Evolutionary conservation across 1,140 invertebrate species (phyloP), one percentile per base, ranked within the genome.

Genomic region (Ericerus pela): DNA sequence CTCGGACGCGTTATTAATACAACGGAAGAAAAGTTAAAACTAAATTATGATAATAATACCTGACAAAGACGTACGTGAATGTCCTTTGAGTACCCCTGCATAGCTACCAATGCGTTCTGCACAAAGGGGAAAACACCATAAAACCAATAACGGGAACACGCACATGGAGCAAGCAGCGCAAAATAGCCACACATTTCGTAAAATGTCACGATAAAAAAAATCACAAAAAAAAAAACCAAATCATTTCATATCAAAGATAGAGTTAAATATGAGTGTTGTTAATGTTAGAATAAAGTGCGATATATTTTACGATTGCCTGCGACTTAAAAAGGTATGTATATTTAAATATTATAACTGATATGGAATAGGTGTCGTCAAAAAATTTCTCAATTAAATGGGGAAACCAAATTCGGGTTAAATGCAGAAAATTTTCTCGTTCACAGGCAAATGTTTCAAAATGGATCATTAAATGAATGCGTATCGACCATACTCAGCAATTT

Each of bases 31-130:
- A 10, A 10, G 8, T 10, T 16, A 41, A 10, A 47, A 47, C 8
- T 14, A 22, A 47, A 47, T 47, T 47, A 47, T 24, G n/a, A n/a
- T 55, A 53, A 24, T 47, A 53, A 62, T 81, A 84, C 81, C 81
- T 83, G 82, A 80, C 77, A 82, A 80, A 72, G 70, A 68, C 72
- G 75, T 73, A 71, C 77, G 75, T 69, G 76, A 75, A 63, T 75
- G 75, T 69, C 81, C 81, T 72, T 80, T 79, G 71, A 84, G 77
- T 69, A 80, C 79, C 72, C 79, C 79, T 69, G 82, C 81, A 77
- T 84, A 84, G 74, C 78, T 81, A 79, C 78, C 79, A 72, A 75
- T 71, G 69, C 56, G 43, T 47, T 56, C 54, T 56, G 37, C 29
- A 24, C 18, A 36, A 20, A 30, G 36, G 28, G 31, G 6, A 47